These are phyloP conservation scores for Masticophis lateralis DNA, from an alignment of 2,797 vertebrate species.

Conservation along the genomic window DNA sequence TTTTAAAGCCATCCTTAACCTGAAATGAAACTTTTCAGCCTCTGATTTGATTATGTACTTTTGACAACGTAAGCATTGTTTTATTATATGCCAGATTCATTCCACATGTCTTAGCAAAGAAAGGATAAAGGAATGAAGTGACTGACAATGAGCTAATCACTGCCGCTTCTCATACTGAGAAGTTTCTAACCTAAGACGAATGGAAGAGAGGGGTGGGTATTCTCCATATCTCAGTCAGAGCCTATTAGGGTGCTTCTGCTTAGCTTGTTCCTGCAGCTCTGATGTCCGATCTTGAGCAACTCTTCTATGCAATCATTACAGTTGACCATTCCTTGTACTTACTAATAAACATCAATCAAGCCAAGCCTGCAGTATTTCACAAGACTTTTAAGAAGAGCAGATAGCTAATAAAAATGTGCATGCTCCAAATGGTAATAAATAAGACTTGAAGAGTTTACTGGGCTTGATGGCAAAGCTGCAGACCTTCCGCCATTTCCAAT, in stretches of 20 bases:
- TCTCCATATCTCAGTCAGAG: neutral
- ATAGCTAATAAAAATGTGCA: conserved; percentile 29
- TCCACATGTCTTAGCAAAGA: neutral
- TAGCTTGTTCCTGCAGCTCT: neutral
- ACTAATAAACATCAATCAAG: conserved; percentile 25
- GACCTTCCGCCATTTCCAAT: neutral
- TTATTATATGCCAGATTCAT: neutral
- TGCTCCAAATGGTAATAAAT: conserved; percentile 13
- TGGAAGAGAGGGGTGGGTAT: neutral
- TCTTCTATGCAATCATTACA: neutral
- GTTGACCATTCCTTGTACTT: neutral
- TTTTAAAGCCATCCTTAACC: neutral
- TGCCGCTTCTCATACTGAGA: neutral
- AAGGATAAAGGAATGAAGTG: neutral
- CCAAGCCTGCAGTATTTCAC: neutral
- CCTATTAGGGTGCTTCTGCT: neutral
- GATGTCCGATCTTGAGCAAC: neutral
- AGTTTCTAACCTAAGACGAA: neutral
- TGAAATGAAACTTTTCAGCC: neutral
- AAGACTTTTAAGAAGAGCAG: conserved; percentile 31
- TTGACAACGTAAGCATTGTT: neutral
- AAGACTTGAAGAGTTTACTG: neutral
- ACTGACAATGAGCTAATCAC: neutral
- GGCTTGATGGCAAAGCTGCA: neutral
- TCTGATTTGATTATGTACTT: neutral